Base-by-base conservation (phyloP, 2,888 invertebrate genomes). In the Chouioia cunea region DNA sequence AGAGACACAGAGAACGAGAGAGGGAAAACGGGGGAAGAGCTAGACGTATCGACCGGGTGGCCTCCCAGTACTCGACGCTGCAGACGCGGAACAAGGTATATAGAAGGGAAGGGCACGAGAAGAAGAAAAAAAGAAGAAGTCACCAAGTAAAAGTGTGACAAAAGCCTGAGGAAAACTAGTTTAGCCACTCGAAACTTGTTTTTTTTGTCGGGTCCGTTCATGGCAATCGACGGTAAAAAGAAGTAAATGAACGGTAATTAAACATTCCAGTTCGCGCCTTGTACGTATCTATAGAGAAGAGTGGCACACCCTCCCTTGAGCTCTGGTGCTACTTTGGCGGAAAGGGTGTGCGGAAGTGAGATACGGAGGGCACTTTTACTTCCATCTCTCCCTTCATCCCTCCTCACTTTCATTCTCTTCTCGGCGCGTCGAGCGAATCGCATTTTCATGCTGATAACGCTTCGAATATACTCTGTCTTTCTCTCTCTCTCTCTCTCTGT, bases 31-130 rank as follows among this genome's bases (percentile, higher is more conserved):
- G 76, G 78, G 75, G 76, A n/a, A n/a, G n/a, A 73, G 79, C 79
- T 81, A 83, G 82, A 82, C 81, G 77, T 84, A 84, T 84, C 84
- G 83, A 84, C 82, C 83, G 81, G 76, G 50, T 27, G 53, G 54
- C 66, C 36, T 36, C 36, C 65, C 54, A 68, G 59, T 56, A 23
- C 44, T 54, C 47, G 54, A 12, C 60, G 65, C 27, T 62, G 69
- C 58, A 36, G 36, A 10, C 36, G 6, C 4, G 67, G 50, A 58
- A 65, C 63, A 59, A 59, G 70, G 65, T n/a, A 73, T 74, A 69
- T 74, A 59, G 47, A 47, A 68, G 48, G 73, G 67, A 56, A 48
- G 65, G 53, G 60, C 47, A 52, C 47, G 59, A 12, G 52, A 27
- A 65, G 52, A 65, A 44, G 67, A 57, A 65, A 15, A 44, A 52